A percentile compares a stretch with the other conserved stretches of the same genome.
Conservation (phyloP, 2,797 vertebrate genomes). For the Alcedo quadribrachys region DNA sequence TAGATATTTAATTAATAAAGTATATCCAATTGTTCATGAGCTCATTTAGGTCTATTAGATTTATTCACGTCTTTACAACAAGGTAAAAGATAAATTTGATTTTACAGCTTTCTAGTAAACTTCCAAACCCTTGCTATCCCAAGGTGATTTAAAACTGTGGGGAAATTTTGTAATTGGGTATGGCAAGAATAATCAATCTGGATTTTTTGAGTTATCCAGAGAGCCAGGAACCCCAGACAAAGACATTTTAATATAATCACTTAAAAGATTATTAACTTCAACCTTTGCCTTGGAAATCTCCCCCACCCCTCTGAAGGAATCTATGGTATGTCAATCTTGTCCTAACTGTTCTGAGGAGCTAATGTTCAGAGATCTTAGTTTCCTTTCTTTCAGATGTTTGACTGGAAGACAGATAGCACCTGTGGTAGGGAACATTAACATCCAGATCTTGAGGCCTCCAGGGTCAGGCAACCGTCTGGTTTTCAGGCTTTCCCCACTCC, state of each 20-base stretch:
- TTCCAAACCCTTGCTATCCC: not conserved
- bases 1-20: not conserved
- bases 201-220: not conserved
- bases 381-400: not conserved
- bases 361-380: not conserved
- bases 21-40: not conserved
- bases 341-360: not conserved
- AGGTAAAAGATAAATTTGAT: not conserved
- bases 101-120: not conserved
- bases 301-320: not conserved
- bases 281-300: not conserved
- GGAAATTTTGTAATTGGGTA: not conserved
- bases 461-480: not conserved
- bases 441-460: not conserved
- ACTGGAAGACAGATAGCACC: not conserved
- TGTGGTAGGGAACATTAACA: not conserved
- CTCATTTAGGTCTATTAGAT: not conserved
- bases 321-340: not conserved
- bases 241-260: not conserved
- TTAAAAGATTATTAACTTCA: not conserved
- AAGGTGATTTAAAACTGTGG: not conserved
- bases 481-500: not conserved
- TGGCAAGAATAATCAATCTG: not conserved
- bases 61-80: not conserved
- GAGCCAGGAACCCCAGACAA: not conserved